Evolutionary conservation across 2,797 vertebrate species (phyloP).

Genomic region (Crax fasciolata): DNA sequence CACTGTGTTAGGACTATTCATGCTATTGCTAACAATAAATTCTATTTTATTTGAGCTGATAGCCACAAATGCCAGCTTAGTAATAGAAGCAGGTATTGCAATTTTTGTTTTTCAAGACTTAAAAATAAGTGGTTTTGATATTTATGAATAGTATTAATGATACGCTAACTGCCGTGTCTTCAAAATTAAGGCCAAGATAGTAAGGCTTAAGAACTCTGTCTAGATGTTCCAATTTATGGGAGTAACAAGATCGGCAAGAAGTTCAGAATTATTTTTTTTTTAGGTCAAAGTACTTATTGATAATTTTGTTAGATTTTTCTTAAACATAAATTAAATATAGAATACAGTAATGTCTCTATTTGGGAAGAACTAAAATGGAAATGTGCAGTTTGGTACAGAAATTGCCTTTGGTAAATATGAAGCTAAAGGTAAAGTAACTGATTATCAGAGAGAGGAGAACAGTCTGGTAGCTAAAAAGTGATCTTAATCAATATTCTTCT

Average conservation of each 20-base stretch:
- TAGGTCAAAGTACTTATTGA: background rate
- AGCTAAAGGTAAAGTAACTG: background rate
- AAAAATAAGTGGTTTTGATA: background rate
- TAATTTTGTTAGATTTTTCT: background rate
- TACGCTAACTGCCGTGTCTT: background rate
- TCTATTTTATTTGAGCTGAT: background rate
- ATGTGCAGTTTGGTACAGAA: background rate
- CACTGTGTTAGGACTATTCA: background rate
- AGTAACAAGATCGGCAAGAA: background rate
- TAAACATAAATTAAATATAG: background rate
- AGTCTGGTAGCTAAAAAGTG: background rate
- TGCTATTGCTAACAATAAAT: background rate
- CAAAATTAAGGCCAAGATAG: background rate
- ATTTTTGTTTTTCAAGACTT: background rate
- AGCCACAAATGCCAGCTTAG: background rate
- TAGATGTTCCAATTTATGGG: background rate
- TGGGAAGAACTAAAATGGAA: slow-evolving; percentile 1
- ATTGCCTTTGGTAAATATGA: background rate
- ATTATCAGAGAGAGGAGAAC: background rate
- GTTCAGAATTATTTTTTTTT: background rate
- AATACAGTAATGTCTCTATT: background rate
- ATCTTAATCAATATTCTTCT: background rate
- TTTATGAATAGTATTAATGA: background rate
- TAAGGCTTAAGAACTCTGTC: background rate
- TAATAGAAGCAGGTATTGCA: background rate